A percentile compares a stretch with the other conserved stretches of the same genome.
These are phyloP conservation scores for Callorhinus ursinus DNA, from an alignment of 2,113 vertebrate genomes.

Conservation along the genomic window DNA sequence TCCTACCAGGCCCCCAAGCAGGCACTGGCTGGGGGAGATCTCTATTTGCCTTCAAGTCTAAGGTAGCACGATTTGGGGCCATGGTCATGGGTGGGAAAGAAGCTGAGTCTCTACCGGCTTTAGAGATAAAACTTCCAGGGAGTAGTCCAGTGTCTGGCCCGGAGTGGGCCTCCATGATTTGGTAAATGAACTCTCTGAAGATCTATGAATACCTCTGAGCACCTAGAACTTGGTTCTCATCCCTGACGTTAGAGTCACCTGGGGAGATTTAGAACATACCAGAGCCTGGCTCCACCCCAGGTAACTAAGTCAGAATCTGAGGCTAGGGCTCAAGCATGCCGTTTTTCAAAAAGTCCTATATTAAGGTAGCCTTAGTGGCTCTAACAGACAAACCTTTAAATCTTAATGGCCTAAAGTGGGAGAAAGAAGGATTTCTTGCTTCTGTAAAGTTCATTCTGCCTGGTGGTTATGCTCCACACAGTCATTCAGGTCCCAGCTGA, in stretches of 20 bases:
- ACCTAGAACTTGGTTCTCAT: background rate
- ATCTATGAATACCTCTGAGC: background rate
- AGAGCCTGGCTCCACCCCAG: background rate
- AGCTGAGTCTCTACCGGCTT: background rate
- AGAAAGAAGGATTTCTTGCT: background rate
- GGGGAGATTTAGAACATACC: background rate
- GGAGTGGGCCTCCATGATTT: background rate
- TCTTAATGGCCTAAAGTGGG: background rate
- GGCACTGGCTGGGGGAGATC: background rate
- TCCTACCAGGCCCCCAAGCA: background rate
- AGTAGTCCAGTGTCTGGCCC: background rate
- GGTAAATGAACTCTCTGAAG: background rate
- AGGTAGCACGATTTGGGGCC: background rate
- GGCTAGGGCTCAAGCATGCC: background rate
- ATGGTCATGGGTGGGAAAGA: background rate
- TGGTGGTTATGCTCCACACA: background rate
- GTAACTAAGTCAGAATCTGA: background rate
- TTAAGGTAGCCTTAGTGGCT: background rate
- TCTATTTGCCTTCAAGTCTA: background rate
- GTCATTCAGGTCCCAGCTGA: background rate
- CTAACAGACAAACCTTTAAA: background rate
- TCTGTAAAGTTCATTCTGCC: background rate
- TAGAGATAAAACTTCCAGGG: background rate
- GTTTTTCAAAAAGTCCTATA: background rate
- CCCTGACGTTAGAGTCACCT: background rate